Evolutionary conservation across 2,113 vertebrate genomes (phyloP).

Genomic region (Eonycteris spelaea): DNA sequence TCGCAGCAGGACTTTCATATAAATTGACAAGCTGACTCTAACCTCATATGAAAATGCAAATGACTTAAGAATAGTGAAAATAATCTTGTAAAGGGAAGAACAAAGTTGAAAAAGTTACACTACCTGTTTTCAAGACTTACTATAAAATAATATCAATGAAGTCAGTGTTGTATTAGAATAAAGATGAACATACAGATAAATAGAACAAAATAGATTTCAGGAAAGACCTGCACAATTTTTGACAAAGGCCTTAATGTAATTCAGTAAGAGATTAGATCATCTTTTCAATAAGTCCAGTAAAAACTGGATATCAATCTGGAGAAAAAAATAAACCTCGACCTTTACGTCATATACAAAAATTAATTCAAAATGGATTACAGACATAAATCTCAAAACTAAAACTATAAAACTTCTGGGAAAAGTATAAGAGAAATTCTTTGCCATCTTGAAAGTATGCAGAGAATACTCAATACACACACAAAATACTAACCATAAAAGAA

Average conservation of each 20-base stretch:
- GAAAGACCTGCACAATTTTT: neutral
- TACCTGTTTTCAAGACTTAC: neutral
- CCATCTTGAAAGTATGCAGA: neutral
- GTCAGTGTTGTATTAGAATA: neutral
- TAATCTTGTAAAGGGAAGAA: neutral
- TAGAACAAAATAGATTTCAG: neutral
- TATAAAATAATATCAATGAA: neutral
- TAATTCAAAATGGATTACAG: neutral
- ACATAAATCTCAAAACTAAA: neutral
- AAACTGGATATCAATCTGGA: neutral
- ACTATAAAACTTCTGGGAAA: neutral
- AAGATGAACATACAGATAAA: neutral
- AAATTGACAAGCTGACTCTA: neutral
- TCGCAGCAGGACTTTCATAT: neutral
- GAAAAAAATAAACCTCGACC: neutral
- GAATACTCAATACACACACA: neutral
- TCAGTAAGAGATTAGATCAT: neutral
- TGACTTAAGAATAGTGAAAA: neutral
- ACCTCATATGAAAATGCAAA: neutral
- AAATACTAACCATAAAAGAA: neutral
- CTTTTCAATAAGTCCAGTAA: constrained; percentile 1
- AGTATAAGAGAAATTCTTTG: neutral
- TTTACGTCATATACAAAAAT: neutral
- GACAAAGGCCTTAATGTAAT: neutral
- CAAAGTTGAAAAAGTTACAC: neutral